Evolutionary conservation across 2,888 invertebrate species (phyloP), one percentile per base, ranked within the genome.

Genomic region (Priapulus caudatus): DNA sequence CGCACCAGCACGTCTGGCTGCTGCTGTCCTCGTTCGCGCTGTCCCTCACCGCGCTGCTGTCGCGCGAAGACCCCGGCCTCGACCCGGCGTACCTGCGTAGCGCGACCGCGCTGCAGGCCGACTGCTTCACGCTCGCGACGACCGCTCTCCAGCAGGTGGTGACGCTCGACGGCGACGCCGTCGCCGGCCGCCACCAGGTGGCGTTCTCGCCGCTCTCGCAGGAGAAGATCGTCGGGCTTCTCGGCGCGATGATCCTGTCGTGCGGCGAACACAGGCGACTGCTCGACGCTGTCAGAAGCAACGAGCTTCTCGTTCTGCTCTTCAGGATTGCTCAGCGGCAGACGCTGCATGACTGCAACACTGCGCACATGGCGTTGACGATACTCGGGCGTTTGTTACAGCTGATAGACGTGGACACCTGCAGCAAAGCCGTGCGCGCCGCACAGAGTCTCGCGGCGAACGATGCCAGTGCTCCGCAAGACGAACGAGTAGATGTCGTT

Each of bases 1-100:
- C 68, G 24, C 69, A 69, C 59, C 67, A 69, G 54, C 68, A 69
- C 56, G 65, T 66, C 1, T 69, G 69, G 69, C 62, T 69, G 52
- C 54, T 65, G 54, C 68, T 66, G 54, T 61, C 64, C 1, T 60
- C 67, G 1, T 63, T 69, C 49, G 60, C 67, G 16, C 60, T 69
- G 48, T 59, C 64, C 3, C 62, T 67, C 54, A 64, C 67, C 4
- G 64, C 64, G 51, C 58, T 64, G 19, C 61, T 68, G 43, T 64
- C 62, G 55, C 50, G 55, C 3, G 52, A 50, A 16, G 23, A 53
- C n/a, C 48, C 24, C 2, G 20, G 24, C 23, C 23, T 55, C 3
- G 67, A 67, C 57, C 50, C 55, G 1, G 67, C 66, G 54, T 68
- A 69, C 58, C 53, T 63, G 20, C 58, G 60, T 22, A 56, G 62